Evolutionary conservation across 2,888 invertebrate species (phyloP), one percentile per base, ranked within the genome.

Genomic region (Tetropium fuscum): DNA sequence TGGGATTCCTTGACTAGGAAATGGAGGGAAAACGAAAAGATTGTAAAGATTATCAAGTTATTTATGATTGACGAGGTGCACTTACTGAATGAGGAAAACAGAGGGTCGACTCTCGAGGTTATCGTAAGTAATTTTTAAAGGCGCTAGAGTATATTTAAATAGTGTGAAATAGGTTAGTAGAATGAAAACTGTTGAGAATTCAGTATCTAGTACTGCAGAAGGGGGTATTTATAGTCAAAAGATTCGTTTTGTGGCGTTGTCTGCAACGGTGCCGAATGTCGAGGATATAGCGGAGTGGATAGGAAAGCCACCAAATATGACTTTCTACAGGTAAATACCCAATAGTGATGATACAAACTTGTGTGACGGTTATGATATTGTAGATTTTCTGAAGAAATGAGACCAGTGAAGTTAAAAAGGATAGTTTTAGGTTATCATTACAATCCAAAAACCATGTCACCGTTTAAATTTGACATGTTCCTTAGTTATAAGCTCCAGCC

Each of bases 31-130:
- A 87, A 90, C 74, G 83, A 84, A 55, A 80, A 84, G 5, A 76
- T 91, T 8, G 87, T 92, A 11, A 84, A 87, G 61, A 76, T 84
- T 5, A 85, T 93, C 7, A 87, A 87, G 71, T 77, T 91, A 40
- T 88, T 91, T 76, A 83, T 91, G 41, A 88, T 91, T 45, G 93
- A 93, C 75, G 93, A 93, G 80, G 91, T 90, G 6, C 93, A 94
- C 78, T 84, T 92, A 48, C 78, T 94, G 38, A 90, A 89, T 74
- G 92, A 93, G 71, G 86, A 87, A 58, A 77, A 78, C 0, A 83
- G 93, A 47, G 94, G 93, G 0, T 89, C 93, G 0, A 90, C 89
- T 7, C 80, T 94, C 38, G 93, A 94, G 82, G 90, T 90, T 7
- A 89, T 93, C 1, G 88, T 93, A 43, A 90, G 73, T 48, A 36